These are phyloP conservation scores for Spizaetus ornatus DNA, from an alignment of 2,113 vertebrate genomes.

Conservation along the genomic window DNA sequence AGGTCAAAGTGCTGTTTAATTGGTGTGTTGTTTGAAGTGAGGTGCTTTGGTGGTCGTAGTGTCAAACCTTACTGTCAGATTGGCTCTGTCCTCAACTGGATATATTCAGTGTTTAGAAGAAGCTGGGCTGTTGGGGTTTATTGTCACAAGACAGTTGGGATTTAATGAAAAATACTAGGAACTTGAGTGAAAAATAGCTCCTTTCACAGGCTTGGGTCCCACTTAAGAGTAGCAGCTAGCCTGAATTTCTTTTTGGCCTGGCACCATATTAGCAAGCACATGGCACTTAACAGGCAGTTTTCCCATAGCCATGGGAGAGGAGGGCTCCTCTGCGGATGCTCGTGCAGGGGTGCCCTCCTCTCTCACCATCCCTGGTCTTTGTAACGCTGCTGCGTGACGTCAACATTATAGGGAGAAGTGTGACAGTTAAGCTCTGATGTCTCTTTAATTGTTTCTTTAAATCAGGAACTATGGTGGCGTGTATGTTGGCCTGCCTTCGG, in stretches of 20 bases:
- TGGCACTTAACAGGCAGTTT: neutral
- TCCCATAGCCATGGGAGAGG: neutral
- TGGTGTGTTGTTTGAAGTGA: neutral
- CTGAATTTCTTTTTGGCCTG: neutral
- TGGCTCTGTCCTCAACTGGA: neutral
- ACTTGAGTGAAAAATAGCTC: neutral
- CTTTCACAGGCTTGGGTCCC: neutral
- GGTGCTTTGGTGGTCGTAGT: neutral
- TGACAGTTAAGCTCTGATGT: neutral
- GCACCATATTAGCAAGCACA: neutral
- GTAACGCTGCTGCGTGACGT: neutral
- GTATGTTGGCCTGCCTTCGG: conserved; percentile 88
- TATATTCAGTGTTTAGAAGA: neutral
- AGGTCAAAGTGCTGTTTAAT: neutral
- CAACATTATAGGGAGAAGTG: neutral
- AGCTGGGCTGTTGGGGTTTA: neutral
- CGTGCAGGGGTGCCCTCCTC: neutral
- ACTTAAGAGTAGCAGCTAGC: neutral
- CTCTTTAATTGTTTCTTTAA: neutral
- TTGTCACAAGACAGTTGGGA: neutral
- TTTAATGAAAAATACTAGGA: neutral
- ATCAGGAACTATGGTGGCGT: conserved; percentile 92
- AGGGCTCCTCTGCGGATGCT: neutral
- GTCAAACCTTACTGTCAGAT: neutral
- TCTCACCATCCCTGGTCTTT: neutral